Conservation (phyloP, 1,140 invertebrate species). For the Drosophila hydei region DNA sequence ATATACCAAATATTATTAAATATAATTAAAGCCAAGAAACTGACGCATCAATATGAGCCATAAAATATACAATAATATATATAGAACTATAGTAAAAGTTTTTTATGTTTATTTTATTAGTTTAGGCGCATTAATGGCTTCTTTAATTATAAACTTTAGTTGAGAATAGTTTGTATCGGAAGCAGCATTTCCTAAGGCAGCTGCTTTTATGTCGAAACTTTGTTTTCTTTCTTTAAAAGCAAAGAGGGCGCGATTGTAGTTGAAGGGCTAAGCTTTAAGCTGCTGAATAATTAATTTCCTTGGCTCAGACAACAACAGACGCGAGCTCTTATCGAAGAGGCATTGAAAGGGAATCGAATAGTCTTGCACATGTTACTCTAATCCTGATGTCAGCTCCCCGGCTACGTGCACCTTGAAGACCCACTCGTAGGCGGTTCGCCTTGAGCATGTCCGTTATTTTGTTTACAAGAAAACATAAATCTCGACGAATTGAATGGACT, state of each 20-base stretch:
- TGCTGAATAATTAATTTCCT: slow-evolving; percentile 71
- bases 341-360: slow-evolving; percentile 68
- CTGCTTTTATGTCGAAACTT: background rate
- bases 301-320: slow-evolving; percentile 16
- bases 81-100: background rate
- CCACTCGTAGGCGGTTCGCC: slow-evolving; percentile 32
- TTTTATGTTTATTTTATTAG: slow-evolving; percentile 15
- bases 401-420: slow-evolving; percentile 9
- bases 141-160: background rate
- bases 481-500: slow-evolving; percentile 44
- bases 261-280: slow-evolving; percentile 23
- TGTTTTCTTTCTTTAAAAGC: slow-evolving; percentile 1
- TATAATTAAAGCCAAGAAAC: background rate
- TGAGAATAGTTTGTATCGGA: background rate
- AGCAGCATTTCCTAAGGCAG: background rate
- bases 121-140: background rate
- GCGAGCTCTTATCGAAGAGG: slow-evolving; percentile 33
- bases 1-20: background rate
- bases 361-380: slow-evolving; percentile 55
- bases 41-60: background rate
- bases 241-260: background rate
- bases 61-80: background rate
- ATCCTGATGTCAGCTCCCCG: slow-evolving; percentile 62
- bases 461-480: slow-evolving; percentile 83
- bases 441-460: slow-evolving; percentile 78